Evolutionary conservation across 2,113 vertebrate genomes (phyloP).

Genomic region (Castor canadensis): DNA sequence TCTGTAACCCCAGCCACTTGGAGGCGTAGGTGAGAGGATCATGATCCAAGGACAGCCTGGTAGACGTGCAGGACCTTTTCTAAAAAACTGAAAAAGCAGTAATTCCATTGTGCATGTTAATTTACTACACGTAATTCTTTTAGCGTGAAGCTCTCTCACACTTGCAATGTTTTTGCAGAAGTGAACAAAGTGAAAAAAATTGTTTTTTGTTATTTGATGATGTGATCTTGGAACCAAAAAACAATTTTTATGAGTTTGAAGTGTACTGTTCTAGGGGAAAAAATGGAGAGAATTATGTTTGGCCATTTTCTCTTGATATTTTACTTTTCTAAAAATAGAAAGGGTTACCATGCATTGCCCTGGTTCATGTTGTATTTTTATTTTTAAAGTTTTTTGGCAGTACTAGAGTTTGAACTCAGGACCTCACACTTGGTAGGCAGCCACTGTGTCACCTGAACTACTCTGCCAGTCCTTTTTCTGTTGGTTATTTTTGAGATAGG

Average conservation of each 20-base stretch:
- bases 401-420: too few relatives aligned
- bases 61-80: too few relatives aligned
- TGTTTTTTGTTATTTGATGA: not conserved
- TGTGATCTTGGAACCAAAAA: not conserved
- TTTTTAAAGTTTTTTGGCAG: too few relatives aligned
- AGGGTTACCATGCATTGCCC: not conserved
- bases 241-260: not conserved
- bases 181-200: not conserved
- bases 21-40: too few relatives aligned
- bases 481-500: too few relatives aligned
- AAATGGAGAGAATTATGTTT: not conserved
- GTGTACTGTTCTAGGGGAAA: not conserved
- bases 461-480: too few relatives aligned
- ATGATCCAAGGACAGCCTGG: too few relatives aligned
- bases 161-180: not conserved
- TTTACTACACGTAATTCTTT: not conserved
- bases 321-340: conserved; percentile 22
- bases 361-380: not conserved
- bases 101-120: not conserved
- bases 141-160: not conserved
- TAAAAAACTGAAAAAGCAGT: too few relatives aligned
- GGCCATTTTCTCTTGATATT: not conserved
- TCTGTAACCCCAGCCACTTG: too few relatives aligned
- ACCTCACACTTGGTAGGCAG: too few relatives aligned
- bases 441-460: too few relatives aligned